These are phyloP conservation scores for Archaeoteleia sp. DNA, from an alignment of 2,888 invertebrate species.

Conservation along the genomic window DNA sequence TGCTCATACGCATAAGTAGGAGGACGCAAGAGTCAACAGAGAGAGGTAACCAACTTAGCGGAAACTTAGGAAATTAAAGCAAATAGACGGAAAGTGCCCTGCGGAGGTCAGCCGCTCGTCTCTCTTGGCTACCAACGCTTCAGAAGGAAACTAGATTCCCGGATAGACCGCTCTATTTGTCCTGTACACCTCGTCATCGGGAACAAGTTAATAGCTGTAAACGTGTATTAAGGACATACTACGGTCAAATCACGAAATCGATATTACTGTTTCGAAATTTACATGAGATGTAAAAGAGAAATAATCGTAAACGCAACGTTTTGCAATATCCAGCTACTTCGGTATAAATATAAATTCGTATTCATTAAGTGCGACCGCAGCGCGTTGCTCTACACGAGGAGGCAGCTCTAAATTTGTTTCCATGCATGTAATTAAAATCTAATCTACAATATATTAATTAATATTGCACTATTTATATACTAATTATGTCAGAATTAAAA, in stretches of 20 bases:
- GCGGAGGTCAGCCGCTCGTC: constrained; percentile 65
- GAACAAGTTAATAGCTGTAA: constrained; percentile 13
- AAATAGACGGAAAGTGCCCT: constrained; percentile 71
- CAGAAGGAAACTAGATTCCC: constrained; percentile 62
- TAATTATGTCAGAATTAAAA: too few species aligned
- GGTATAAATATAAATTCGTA: too few species aligned
- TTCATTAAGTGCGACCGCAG: too few species aligned
- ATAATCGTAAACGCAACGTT: too few species aligned
- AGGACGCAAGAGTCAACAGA: constrained; percentile 32
- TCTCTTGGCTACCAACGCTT: constrained; percentile 46
- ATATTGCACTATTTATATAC: too few species aligned
- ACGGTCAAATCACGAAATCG: neutral
- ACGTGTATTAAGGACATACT: constrained; percentile 12
- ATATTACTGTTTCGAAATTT: too few species aligned
- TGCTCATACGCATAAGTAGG: constrained; percentile 54
- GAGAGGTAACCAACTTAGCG: constrained; percentile 71
- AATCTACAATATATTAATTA: too few species aligned
- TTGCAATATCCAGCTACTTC: too few species aligned
- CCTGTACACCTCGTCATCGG: constrained; percentile 8
- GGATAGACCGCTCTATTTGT: constrained; percentile 33
- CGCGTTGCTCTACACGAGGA: too few species aligned
- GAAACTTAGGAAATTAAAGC: constrained; percentile 74
- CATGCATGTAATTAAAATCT: too few species aligned
- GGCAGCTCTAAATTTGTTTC: too few species aligned
- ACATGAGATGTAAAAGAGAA: too few species aligned